A percentile compares a stretch with the other conserved stretches of the same genome.
Conservation (phyloP, 2,113 vertebrate species). For the Anseranas semipalmata region DNA sequence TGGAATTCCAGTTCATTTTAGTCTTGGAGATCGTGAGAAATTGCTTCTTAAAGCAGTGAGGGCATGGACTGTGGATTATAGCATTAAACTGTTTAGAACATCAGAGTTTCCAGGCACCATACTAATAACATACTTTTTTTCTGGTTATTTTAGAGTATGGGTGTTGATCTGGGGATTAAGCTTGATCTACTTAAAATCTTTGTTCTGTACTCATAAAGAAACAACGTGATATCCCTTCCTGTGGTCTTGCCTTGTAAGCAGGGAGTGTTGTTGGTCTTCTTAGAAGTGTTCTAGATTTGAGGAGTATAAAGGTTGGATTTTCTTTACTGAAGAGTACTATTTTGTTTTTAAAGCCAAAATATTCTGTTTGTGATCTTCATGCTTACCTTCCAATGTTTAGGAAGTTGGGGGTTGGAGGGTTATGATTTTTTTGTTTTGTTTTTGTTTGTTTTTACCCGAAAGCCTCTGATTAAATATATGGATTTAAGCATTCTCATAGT, state of each 20-base stretch:
- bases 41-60: slow-evolving; percentile 35
- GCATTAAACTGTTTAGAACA: slow-evolving; percentile 34
- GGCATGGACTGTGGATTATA: slow-evolving; percentile 51
- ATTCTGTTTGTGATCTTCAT: not conserved
- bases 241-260: not conserved
- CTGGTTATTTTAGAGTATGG: slow-evolving; percentile 2
- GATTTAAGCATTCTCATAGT: not conserved
- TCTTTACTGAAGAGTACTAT: not conserved
- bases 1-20: slow-evolving; percentile 37
- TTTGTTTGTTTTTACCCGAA: not conserved
- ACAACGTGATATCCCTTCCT: not conserved
- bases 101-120: slow-evolving; percentile 22
- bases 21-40: slow-evolving; percentile 60
- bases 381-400: not conserved
- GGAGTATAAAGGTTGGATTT: not conserved
- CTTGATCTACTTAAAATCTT: not conserved
- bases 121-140: not conserved
- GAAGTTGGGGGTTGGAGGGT: not conserved
- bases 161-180: slow-evolving; percentile 17
- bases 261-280: not conserved
- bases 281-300: not conserved
- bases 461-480: not conserved
- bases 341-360: not conserved
- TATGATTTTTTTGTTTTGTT: not conserved
- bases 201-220: not conserved